Evolutionary conservation across 2,888 invertebrate genomes (phyloP).

Genomic region (Blomia tropicalis): DNA sequence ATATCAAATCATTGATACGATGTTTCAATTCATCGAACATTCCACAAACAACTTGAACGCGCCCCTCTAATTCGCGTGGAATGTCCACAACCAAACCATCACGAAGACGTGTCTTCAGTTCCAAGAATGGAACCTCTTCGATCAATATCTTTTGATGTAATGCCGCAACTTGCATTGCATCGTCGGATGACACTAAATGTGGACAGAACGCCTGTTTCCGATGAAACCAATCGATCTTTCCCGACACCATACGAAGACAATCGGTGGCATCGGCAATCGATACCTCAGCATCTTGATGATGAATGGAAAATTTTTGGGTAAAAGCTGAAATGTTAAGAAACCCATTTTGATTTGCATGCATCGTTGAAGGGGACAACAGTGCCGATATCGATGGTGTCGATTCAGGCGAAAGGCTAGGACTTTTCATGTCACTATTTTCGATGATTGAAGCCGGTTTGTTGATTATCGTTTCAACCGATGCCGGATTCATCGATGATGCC

Average conservation of each 20-base stretch:
- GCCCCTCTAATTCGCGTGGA: not conserved
- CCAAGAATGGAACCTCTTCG: constrained; percentile 17
- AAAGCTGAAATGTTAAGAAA: not conserved
- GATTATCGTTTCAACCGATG: too few species aligned
- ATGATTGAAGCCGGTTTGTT: not conserved
- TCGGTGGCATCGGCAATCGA: constrained; percentile 23
- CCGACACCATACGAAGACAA: constrained; percentile 16
- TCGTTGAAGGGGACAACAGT: not conserved
- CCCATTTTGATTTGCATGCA: not conserved
- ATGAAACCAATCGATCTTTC: constrained; percentile 22
- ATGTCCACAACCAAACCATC: constrained; percentile 1
- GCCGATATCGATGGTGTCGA: not conserved
- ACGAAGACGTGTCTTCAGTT: not conserved
- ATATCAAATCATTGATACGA: not conserved
- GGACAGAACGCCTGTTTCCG: constrained; percentile 22
- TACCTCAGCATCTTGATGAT: constrained; percentile 21
- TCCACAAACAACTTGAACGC: not conserved
- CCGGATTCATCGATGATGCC: too few species aligned
- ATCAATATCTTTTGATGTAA: constrained; percentile 2
- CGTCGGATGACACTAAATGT: constrained; percentile 13
- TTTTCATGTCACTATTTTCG: not conserved
- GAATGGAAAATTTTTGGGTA: not conserved
- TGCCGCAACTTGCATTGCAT: not conserved
- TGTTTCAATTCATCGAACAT: constrained; percentile 13
- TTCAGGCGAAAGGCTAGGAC: not conserved